Evolutionary conservation across 2,113 vertebrate genomes (phyloP), one percentile per base, ranked within the genome.

Genomic region (Neolamprologus caudopunctatus): DNA sequence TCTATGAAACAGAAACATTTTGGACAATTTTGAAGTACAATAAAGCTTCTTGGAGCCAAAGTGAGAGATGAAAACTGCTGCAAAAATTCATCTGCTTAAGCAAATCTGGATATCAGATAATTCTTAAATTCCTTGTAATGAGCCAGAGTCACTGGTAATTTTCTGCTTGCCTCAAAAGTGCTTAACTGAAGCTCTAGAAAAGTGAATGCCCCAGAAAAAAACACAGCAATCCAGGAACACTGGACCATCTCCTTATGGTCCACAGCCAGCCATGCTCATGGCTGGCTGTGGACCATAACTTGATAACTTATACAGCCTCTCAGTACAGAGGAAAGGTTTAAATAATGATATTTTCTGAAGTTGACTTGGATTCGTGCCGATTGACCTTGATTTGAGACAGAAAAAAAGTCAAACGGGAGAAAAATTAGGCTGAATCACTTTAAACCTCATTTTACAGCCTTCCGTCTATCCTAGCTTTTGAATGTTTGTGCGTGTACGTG

Each of bases 321-420:
- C 12, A 42, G 37, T 40, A 42, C n/a, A 73, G 8, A 47, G 2
- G 8, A 28, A 26, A 40, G 9, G 53, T 7, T 80, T 81, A 81
- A 57, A 57, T 26, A 26, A 42, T 26, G 5, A 54, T 7, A 35
- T 16, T 37, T 61, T 6, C 17, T 61, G 37, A 81, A 37, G 21
- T 81, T 40, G n/a, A 81, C 79, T 40, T 81, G 9, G 21, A 57
- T 57, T 40, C 0, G 9, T 54, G 6, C 0, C 1, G 51, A 81
- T 42, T 17, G 12, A 58, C 3, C 21, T 40, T 31, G 24, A 82
- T 28, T 61, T 40, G 10, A 45, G 37, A 10, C 14, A 33, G 40
- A 47, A 16, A 14, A 42, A 42, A 45, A 35, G 9, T 14, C n/a
- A 55, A 71, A 16, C 1, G 1, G 66, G 8, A 50, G 4, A 51